phyloP scores from a whole-genome alignment of 2,797 vertebrate species.

The Myripristis jacobus region DNA sequence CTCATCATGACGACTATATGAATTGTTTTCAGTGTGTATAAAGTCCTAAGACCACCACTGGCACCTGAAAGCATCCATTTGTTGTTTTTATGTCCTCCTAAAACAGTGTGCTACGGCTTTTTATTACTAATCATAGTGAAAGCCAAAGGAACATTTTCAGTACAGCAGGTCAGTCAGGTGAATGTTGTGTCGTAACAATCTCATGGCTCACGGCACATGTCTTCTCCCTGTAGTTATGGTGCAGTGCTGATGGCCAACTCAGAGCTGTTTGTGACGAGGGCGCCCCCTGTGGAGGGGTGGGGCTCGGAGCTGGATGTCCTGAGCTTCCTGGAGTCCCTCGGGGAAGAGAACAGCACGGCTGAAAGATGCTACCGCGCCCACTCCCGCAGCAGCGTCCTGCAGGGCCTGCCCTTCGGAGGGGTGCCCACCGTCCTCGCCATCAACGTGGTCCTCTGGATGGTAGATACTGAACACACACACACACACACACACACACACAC shows the following conservation, averaged over 20 bases:
- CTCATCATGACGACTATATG: neutral
- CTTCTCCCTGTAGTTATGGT: slow-evolving; percentile 65
- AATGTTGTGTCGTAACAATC: neutral
- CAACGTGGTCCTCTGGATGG: slow-evolving; percentile 93
- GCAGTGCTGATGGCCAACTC: slow-evolving; percentile 75
- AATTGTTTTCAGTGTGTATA: neutral
- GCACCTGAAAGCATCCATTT: neutral
- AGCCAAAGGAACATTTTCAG: neutral
- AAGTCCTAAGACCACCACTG: neutral
- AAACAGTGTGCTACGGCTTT: neutral
- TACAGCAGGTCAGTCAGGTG: neutral
- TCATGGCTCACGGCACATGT: neutral
- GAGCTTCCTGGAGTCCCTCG: slow-evolving; percentile 60
- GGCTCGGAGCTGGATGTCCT: slow-evolving; percentile 65
- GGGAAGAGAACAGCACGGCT: slow-evolving; percentile 83
- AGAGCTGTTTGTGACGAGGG: slow-evolving; percentile 66
- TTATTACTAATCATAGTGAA: neutral
- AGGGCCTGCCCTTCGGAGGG: slow-evolving; percentile 93
- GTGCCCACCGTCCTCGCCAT: slow-evolving; percentile 93
- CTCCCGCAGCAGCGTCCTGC: slow-evolving; percentile 91
- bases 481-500: neutral
- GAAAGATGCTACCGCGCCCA: slow-evolving; percentile 89
- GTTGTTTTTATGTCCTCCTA: neutral
- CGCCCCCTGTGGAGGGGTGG: slow-evolving; percentile 54
- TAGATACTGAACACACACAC: slow-evolving; percentile 66